Percentiles rank a stretch among this genome's conserved stretches.
These are phyloP conservation scores for Ciconia nigra DNA, from an alignment of 2,797 vertebrate species.

Conservation along the genomic window DNA sequence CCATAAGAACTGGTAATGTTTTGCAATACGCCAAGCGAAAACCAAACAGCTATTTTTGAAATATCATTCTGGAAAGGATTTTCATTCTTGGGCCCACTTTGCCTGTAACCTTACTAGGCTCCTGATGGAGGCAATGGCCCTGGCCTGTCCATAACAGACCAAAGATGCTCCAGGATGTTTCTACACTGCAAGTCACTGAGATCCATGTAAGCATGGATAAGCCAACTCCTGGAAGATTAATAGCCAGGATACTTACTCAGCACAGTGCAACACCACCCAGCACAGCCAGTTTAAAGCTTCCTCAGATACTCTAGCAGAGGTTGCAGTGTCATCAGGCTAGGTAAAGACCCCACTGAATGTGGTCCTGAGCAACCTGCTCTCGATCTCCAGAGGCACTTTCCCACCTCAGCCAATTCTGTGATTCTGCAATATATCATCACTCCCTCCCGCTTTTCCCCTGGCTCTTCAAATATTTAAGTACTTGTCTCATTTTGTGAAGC, in stretches of 20 bases:
- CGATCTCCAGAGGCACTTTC: neutral
- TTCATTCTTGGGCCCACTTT: neutral
- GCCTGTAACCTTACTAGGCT: neutral
- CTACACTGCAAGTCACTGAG: neutral
- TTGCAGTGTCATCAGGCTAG: neutral
- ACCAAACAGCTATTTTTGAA: neutral
- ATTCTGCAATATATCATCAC: neutral
- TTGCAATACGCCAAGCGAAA: neutral
- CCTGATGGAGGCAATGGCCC: neutral
- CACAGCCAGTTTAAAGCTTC: neutral
- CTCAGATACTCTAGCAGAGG: neutral
- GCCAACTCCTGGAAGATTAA: neutral
- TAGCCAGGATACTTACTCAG: neutral
- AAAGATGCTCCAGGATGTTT: neutral
- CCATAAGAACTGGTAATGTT: neutral
- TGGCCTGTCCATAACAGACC: neutral
- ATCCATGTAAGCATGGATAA: neutral
- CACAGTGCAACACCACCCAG: neutral
- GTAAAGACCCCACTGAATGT: fast-evolving
- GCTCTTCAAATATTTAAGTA: neutral
- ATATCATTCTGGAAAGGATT: neutral
- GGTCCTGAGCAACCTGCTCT: neutral
- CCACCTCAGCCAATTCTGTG: neutral
- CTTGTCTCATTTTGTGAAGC: neutral
- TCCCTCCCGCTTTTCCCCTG: neutral